Conservation (phyloP, 2,888 invertebrate species). For the Epistrophella euchroma region DNA sequence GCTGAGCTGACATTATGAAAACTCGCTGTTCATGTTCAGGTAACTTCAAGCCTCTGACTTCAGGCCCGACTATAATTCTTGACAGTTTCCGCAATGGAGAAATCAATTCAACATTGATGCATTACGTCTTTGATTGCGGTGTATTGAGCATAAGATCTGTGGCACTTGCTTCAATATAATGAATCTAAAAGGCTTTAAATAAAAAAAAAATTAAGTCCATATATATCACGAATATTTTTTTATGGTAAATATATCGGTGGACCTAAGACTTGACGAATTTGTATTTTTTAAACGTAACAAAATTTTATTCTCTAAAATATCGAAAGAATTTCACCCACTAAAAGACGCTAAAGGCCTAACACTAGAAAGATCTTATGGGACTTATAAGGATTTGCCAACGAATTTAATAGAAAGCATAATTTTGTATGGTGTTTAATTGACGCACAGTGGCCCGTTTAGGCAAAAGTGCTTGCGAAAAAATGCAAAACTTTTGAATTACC, state of each 20-base stretch:
- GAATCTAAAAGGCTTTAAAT: not conserved
- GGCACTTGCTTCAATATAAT: slow-evolving; percentile 58
- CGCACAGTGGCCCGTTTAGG: too few species aligned
- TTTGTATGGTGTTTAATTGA: too few species aligned
- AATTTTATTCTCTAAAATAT: not conserved
- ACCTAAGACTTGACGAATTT: not conserved
- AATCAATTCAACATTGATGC: slow-evolving; percentile 60
- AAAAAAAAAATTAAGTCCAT: not conserved
- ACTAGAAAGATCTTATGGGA: too few species aligned
- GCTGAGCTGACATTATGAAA: slow-evolving; percentile 15
- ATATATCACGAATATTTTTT: not conserved
- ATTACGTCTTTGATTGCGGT: slow-evolving; percentile 40
- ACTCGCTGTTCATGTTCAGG: not conserved
- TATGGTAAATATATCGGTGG: not conserved
- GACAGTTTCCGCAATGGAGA: slow-evolving; percentile 71
- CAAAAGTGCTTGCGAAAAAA: too few species aligned
- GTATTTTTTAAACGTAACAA: not conserved
- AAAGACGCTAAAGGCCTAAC: too few species aligned
- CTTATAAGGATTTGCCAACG: too few species aligned
- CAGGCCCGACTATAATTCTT: slow-evolving; percentile 63
- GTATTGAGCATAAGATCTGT: slow-evolving; percentile 15
- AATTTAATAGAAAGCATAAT: too few species aligned
- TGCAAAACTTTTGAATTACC: too few species aligned
- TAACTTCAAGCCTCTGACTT: slow-evolving; percentile 13
- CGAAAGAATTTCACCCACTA: not conserved